A percentile compares a stretch with the other conserved stretches of the same genome.
phyloP scores from a whole-genome alignment of 2,888 invertebrate genomes.

The Synanthedon myopaeformis region DNA sequence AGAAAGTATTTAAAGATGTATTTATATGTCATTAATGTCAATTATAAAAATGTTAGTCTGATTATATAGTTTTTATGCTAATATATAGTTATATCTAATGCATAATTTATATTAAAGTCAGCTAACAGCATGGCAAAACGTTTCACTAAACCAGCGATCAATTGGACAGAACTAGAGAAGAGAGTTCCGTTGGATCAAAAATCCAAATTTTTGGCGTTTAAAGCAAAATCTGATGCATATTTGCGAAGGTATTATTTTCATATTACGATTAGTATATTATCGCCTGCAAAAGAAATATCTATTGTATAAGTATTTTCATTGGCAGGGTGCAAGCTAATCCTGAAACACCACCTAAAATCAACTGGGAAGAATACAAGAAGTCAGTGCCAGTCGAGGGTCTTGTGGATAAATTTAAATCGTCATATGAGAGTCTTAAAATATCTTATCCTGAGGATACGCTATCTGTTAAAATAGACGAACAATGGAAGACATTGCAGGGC shows the following conservation, averaged over 20 bases:
- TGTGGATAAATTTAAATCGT: conserved; percentile 39
- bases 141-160: conserved; percentile 34
- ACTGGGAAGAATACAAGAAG: conserved; percentile 47
- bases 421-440: conserved; percentile 30
- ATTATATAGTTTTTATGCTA: too few species aligned
- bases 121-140: conserved; percentile 34
- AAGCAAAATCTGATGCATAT: conserved; percentile 44
- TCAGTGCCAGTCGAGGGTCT: conserved; percentile 32
- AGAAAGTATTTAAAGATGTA: too few species aligned
- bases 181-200: conserved; percentile 37
- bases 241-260: conserved; percentile 26
- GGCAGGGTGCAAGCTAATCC: conserved; percentile 39
- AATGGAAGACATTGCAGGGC: conserved; percentile 36
- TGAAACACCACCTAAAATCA: conserved; percentile 38
- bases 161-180: conserved; percentile 45
- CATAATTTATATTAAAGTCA: too few species aligned
- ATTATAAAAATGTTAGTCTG: too few species aligned
- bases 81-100: too few species aligned
- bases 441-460: conserved; percentile 42
- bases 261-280: too few species aligned
- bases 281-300: too few species aligned
- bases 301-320: background rate
- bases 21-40: too few species aligned
- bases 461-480: conserved; percentile 34
- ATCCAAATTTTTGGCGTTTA: conserved; percentile 38